phyloP scores from a whole-genome alignment of 2,888 invertebrate species.

The Acanthosoma haemorrhoidale region DNA sequence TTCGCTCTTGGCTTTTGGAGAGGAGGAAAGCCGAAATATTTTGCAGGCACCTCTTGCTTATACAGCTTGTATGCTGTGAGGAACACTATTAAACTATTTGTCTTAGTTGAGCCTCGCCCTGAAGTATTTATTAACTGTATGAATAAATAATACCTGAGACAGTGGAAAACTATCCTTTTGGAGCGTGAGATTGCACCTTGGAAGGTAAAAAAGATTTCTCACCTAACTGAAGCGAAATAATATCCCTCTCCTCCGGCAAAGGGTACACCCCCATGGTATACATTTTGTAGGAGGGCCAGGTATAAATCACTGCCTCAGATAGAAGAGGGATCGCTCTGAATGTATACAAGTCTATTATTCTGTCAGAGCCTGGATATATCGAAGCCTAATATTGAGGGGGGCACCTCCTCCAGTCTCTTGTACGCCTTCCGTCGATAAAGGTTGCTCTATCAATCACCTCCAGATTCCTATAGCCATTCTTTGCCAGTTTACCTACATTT shows the following conservation, averaged over 20 bases:
- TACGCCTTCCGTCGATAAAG: constrained; percentile 20
- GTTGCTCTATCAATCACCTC: constrained; percentile 30
- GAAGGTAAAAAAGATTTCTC: not conserved
- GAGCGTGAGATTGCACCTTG: not conserved
- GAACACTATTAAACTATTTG: no score
- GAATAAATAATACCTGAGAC: no score
- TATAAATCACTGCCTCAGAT: constrained; percentile 26
- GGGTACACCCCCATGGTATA: not conserved
- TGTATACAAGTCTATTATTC: constrained; percentile 39
- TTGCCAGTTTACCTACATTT: no score
- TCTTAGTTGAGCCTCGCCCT: no score
- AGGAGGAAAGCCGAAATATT: no score
- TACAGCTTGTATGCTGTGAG: no score
- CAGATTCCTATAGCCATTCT: not conserved
- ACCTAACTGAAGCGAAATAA: not conserved
- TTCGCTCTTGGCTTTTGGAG: no score
- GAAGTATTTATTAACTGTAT: no score
- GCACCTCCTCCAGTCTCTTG: constrained; percentile 15
- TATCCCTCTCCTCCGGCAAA: constrained; percentile 1
- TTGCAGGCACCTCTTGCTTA: no score
- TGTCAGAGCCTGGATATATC: constrained; percentile 38
- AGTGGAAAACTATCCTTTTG: not conserved
- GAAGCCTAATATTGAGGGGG: constrained; percentile 36
- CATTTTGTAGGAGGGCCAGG: constrained; percentile 6
- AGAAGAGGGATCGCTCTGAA: constrained; percentile 32